Evolutionary conservation across 2,888 invertebrate genomes (phyloP).

Genomic region (Dorcus hopei): DNA sequence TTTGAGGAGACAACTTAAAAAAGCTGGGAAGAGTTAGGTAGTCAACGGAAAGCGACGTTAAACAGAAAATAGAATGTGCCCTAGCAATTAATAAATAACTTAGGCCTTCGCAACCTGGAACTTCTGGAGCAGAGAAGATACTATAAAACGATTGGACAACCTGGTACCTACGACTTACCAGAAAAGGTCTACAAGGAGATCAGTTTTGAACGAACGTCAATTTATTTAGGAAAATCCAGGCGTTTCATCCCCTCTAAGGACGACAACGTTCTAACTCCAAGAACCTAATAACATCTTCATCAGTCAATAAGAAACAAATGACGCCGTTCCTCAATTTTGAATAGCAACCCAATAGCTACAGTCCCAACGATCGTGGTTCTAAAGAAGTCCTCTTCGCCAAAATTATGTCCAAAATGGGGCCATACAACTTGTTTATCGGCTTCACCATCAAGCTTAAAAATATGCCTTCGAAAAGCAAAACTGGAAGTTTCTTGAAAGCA

Average conservation of each 20-base stretch:
- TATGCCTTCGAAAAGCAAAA: slow-evolving; percentile 27
- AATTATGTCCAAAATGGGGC: slow-evolving; percentile 40
- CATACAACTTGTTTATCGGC: slow-evolving; percentile 51
- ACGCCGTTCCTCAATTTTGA: slow-evolving; percentile 1
- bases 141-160: slow-evolving; percentile 25
- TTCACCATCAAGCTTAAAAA: slow-evolving; percentile 42
- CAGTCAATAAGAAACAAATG: slow-evolving; percentile 1
- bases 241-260: slow-evolving; percentile 21
- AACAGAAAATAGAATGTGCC: too few species aligned
- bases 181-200: slow-evolving; percentile 21
- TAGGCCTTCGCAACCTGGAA: slow-evolving; percentile 31
- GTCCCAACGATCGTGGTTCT: slow-evolving; percentile 26
- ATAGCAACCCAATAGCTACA: slow-evolving; percentile 35
- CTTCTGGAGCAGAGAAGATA: slow-evolving; percentile 26
- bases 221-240: slow-evolving; percentile 27
- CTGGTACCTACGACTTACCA: slow-evolving; percentile 32
- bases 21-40: too few species aligned
- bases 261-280: slow-evolving; percentile 27
- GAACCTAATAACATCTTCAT: slow-evolving; percentile 10
- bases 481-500: slow-evolving; percentile 38
- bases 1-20: too few species aligned
- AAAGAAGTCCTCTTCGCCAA: slow-evolving; percentile 19
- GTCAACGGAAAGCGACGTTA: too few species aligned
- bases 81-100: neutral
- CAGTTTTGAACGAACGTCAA: slow-evolving; percentile 23